phyloP scores from a whole-genome alignment of 1,140 invertebrate species.

The Solenopsis fugax region DNA sequence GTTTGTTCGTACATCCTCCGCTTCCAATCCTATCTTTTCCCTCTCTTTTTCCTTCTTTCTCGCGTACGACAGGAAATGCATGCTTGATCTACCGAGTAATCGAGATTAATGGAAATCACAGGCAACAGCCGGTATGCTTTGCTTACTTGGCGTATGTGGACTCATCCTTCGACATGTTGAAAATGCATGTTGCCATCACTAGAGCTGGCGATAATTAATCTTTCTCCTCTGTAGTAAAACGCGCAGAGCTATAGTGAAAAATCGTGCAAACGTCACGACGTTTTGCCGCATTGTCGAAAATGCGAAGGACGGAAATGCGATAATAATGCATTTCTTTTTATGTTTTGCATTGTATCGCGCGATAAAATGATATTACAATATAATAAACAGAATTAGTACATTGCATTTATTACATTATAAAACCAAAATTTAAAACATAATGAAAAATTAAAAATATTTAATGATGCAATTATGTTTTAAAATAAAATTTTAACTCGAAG shows the following conservation, averaged over 20 bases:
- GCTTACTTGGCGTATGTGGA: constrained; percentile 29
- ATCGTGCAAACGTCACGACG: constrained; percentile 19
- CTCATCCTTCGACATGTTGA: constrained; percentile 38
- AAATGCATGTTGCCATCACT: constrained; percentile 29
- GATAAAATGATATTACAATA: constrained; percentile 6
- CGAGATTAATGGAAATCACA: constrained; percentile 71
- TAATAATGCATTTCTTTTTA: constrained; percentile 5
- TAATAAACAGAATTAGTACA: neutral
- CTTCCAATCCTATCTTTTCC: constrained; percentile 1
- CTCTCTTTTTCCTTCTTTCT: constrained; percentile 30
- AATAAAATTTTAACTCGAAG: neutral
- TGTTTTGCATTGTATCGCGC: neutral
- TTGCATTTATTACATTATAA: neutral
- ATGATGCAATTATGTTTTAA: neutral
- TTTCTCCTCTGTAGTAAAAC: constrained; percentile 22
- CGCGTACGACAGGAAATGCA: constrained; percentile 33
- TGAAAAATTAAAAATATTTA: neutral
- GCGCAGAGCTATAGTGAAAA: neutral
- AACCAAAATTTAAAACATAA: constrained; percentile 1
- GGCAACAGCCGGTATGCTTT: neutral
- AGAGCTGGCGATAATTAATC: constrained; percentile 64
- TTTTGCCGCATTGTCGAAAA: constrained; percentile 23
- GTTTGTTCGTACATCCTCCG: constrained; percentile 15
- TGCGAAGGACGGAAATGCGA: neutral
- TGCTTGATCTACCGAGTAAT: constrained; percentile 67